Evolutionary conservation across 2,888 invertebrate genomes (phyloP).

Genomic region (Hirtodrosophila duncani): DNA sequence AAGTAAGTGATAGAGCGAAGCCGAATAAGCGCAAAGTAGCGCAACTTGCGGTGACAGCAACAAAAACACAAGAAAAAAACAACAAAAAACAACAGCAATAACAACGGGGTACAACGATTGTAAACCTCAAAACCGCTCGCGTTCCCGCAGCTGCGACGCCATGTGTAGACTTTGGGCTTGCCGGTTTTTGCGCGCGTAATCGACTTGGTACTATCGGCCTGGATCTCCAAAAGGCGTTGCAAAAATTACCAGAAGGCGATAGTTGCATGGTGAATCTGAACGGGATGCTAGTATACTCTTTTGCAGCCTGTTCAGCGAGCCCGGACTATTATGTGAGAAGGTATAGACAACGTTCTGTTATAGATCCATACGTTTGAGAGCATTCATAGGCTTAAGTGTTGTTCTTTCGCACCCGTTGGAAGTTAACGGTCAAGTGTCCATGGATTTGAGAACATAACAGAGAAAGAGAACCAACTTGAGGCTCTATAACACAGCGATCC

Average conservation of each 20-base stretch:
- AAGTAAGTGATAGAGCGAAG: slow-evolving; percentile 37
- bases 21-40: slow-evolving; percentile 70
- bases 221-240: background rate
- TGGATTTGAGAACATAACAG: too few species aligned
- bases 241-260: background rate
- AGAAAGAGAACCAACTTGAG: too few species aligned
- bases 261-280: background rate
- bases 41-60: slow-evolving; percentile 59
- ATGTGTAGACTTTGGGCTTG: slow-evolving; percentile 26
- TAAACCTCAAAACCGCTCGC: background rate
- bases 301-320: too few species aligned
- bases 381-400: too few species aligned
- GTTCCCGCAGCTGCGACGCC: slow-evolving; percentile 6
- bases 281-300: too few species aligned
- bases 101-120: slow-evolving; percentile 2
- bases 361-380: too few species aligned
- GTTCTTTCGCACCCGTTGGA: too few species aligned
- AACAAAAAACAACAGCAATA: slow-evolving; percentile 11
- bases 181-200: slow-evolving; percentile 57
- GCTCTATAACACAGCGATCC: too few species aligned
- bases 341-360: too few species aligned
- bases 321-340: too few species aligned
- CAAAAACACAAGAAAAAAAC: slow-evolving; percentile 13
- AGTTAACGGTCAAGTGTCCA: too few species aligned
- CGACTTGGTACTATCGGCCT: slow-evolving; percentile 24